phyloP scores from a whole-genome alignment of 2,888 invertebrate genomes.

The Amphimallon solstitiale region DNA sequence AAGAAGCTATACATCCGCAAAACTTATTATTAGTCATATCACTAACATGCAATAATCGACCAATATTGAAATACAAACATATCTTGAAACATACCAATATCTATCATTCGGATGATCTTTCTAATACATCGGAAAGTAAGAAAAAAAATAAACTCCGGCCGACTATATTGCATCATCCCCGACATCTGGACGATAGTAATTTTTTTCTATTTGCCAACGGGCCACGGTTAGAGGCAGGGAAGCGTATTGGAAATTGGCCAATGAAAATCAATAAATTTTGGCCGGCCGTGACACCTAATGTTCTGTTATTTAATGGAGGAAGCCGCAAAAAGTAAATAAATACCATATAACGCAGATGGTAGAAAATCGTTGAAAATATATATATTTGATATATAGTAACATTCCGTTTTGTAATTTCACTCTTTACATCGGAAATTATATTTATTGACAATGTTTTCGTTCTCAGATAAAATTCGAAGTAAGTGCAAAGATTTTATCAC shows the following conservation, averaged over 20 bases:
- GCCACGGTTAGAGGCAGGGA: background rate
- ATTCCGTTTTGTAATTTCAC: too few species aligned
- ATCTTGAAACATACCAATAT: too few species aligned
- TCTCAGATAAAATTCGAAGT: too few species aligned
- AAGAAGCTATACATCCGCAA: too few species aligned
- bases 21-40: too few species aligned
- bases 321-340: background rate
- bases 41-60: too few species aligned
- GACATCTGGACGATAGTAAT: slow-evolving; percentile 8
- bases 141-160: background rate
- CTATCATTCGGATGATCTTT: too few species aligned
- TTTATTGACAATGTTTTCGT: too few species aligned
- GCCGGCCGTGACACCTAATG: slow-evolving; percentile 6
- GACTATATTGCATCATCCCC: background rate
- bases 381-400: too few species aligned
- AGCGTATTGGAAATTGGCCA: slow-evolving; percentile 21
- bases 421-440: too few species aligned
- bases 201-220: slow-evolving; percentile 4
- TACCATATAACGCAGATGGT: background rate
- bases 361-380: background rate
- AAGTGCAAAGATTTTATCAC: too few species aligned
- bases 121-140: background rate
- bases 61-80: too few species aligned
- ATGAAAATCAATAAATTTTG: slow-evolving; percentile 26
- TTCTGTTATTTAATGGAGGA: slow-evolving; percentile 15